Evolutionary conservation across 2,797 vertebrate genomes (phyloP).

Genomic region (Cheirogaleus major): DNA sequence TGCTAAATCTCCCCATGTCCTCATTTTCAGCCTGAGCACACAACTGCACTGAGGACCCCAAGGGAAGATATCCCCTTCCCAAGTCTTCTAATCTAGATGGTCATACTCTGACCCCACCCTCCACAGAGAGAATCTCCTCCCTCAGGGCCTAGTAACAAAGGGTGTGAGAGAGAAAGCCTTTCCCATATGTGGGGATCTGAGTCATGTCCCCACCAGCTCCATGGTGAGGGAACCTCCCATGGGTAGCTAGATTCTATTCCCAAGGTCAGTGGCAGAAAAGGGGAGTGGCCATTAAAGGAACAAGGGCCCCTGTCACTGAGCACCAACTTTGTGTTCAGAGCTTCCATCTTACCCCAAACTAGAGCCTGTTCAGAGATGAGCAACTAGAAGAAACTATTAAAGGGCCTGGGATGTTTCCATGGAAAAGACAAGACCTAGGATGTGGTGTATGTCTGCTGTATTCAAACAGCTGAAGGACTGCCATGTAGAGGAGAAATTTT

Average conservation of each 20-base stretch:
- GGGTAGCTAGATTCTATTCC: background rate
- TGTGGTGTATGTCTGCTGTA: background rate
- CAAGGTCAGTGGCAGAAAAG: background rate
- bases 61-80: background rate
- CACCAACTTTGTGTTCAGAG: background rate
- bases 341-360: background rate
- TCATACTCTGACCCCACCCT: background rate
- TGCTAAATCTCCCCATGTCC: background rate
- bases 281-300: background rate
- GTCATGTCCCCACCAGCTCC: background rate
- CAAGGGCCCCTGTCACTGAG: background rate
- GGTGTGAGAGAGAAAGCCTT: background rate
- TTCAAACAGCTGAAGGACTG: conserved; percentile 6
- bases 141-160: background rate
- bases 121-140: background rate
- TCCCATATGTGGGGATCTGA: background rate
- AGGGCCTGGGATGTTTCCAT: background rate
- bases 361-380: background rate
- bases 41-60: background rate
- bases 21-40: background rate
- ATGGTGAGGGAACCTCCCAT: background rate
- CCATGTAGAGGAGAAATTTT: background rate
- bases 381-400: background rate
- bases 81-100: background rate
- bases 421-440: background rate